Conservation (phyloP, 2,113 vertebrate species). For the Apus apus region DNA sequence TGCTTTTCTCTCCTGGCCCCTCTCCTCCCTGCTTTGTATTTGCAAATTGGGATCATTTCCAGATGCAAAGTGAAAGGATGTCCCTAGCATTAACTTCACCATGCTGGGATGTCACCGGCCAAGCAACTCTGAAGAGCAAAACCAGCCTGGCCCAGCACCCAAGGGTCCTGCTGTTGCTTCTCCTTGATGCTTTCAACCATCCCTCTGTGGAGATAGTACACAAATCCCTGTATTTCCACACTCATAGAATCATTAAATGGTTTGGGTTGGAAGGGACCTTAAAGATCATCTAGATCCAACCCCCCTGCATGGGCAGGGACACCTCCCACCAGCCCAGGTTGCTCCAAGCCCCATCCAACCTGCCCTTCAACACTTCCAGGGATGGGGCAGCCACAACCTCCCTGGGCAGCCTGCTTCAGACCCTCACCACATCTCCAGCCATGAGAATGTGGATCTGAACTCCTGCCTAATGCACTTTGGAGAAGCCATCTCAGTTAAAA, state of each 20-base stretch:
- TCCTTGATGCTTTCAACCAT: rapidly evolving
- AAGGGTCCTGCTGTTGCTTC: rapidly evolving
- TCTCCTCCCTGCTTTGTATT: not conserved
- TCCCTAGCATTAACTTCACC: not conserved
- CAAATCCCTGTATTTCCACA: rapidly evolving
- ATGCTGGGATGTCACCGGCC: not conserved
- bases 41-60: not conserved
- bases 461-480: rapidly evolving
- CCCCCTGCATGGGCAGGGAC: too few species aligned
- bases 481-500: not conserved
- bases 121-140: not conserved
- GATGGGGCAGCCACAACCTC: too few species aligned
- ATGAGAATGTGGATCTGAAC: rapidly evolving
- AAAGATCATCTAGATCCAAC: too few species aligned
- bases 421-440: not conserved
- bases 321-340: too few species aligned
- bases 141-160: rapidly evolving
- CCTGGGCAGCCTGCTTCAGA: too few species aligned
- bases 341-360: too few species aligned
- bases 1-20: not conserved
- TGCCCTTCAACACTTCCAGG: too few species aligned
- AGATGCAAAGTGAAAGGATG: not conserved
- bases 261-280: too few species aligned
- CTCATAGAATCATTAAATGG: not conserved
- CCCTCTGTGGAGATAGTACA: rapidly evolving